Evolutionary conservation across 2,888 invertebrate species (phyloP).

Genomic region (Drosophila limbata): DNA sequence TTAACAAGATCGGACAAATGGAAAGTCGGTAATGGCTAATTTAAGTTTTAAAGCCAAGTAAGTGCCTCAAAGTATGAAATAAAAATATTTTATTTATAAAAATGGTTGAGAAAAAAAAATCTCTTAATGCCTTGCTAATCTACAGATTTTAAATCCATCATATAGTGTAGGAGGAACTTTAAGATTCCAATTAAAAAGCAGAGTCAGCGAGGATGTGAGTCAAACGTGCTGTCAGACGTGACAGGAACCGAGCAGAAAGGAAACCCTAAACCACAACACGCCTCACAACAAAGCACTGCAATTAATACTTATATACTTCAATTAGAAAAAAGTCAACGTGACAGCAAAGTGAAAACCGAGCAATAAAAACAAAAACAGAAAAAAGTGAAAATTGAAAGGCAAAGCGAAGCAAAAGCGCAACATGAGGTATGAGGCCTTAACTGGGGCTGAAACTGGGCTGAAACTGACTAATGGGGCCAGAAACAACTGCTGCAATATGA

Average conservation of each 20-base stretch:
- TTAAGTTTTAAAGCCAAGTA: no score
- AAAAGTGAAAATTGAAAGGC: constrained; percentile 77
- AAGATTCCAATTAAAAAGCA: constrained; percentile 59
- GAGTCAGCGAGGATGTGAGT: constrained; percentile 17
- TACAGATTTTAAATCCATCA: not conserved
- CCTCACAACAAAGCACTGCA: constrained; percentile 74
- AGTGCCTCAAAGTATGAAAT: no score
- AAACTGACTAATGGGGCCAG: constrained; percentile 71
- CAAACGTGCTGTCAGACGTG: constrained; percentile 22
- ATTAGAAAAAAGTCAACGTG: constrained; percentile 68
- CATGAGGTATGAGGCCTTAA: constrained; percentile 29
- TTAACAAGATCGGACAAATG: no score
- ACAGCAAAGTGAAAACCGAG: constrained; percentile 50
- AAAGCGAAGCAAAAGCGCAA: constrained; percentile 43
- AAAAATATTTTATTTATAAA: no score
- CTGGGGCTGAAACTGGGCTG: constrained; percentile 36
- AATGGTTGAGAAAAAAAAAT: no score
- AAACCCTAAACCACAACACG: constrained; percentile 63
- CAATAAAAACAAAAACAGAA: constrained; percentile 22
- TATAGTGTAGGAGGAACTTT: constrained; percentile 24
- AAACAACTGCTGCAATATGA: constrained; percentile 38
- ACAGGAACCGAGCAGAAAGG: constrained; percentile 17
- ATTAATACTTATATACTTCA: constrained; percentile 81
- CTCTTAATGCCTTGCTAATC: not conserved
- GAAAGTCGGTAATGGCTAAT: no score